Percentiles rank a stretch among this genome's conserved stretches.
Evolutionary conservation across 2,888 invertebrate species (phyloP).

Genomic region (Lingula anatina): DNA sequence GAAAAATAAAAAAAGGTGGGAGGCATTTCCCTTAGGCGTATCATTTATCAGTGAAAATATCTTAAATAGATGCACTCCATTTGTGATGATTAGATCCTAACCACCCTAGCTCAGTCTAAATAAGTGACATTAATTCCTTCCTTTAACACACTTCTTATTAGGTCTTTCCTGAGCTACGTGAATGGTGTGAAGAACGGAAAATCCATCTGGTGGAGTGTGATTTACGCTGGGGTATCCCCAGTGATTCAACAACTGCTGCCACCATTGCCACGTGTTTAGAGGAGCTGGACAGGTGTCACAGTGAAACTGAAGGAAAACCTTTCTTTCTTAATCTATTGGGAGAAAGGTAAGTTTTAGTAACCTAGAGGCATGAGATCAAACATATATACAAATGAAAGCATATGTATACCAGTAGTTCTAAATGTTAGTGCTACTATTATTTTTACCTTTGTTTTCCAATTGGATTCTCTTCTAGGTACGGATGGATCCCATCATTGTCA

Average conservation of each 20-base stretch:
- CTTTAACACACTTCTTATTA: conserved; percentile 10
- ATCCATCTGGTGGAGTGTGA: conserved; percentile 47
- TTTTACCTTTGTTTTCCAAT: background rate
- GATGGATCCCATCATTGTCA: conserved; percentile 38
- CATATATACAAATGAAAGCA: too few relatives aligned
- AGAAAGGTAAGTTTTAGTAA: conserved; percentile 27
- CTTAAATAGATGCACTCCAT: too few relatives aligned
- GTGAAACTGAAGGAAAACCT: conserved; percentile 35
- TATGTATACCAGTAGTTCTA: too few relatives aligned
- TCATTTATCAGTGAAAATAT: too few relatives aligned
- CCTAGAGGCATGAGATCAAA: too few relatives aligned
- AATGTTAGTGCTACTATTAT: too few relatives aligned
- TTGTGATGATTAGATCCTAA: too few relatives aligned
- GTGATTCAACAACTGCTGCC: conserved; percentile 34
- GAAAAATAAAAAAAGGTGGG: too few relatives aligned
- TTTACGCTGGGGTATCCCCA: conserved; percentile 50
- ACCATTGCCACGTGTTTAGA: conserved; percentile 44
- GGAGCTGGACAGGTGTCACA: conserved; percentile 41
- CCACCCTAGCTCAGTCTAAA: too few relatives aligned
- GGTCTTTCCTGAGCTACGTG: conserved; percentile 43
- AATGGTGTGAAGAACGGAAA: conserved; percentile 37
- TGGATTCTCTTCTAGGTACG: conserved; percentile 28
- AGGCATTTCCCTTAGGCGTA: too few relatives aligned
- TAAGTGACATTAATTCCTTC: background rate
- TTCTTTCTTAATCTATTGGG: conserved; percentile 45